phyloP scores from a whole-genome alignment of 1,140 invertebrate species.

The Trinorchestia longiramus region DNA sequence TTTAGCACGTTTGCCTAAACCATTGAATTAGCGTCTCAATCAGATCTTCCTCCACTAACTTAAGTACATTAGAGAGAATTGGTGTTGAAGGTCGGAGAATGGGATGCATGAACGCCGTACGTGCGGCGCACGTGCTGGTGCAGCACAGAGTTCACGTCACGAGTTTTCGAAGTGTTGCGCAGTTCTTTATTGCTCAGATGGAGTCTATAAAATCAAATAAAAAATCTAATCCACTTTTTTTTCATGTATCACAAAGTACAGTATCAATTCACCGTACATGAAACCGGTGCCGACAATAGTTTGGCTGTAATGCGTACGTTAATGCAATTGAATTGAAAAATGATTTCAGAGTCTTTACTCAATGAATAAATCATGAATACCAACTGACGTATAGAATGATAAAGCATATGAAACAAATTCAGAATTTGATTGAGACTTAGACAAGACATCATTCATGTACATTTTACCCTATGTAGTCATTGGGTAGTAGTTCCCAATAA shows the following conservation, averaged over 20 bases:
- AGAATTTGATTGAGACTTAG: background rate
- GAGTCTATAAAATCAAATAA: background rate
- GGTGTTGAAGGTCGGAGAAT: background rate
- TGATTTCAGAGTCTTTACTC: background rate
- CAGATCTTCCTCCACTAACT: background rate
- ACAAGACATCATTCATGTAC: background rate
- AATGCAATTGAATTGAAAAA: background rate
- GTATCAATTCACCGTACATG: no score
- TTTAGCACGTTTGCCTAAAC: background rate
- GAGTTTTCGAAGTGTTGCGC: background rate
- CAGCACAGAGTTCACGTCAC: background rate
- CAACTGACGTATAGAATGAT: background rate
- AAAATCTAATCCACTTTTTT: no score
- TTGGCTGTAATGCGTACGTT: background rate
- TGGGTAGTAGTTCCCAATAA: no score
- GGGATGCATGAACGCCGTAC: background rate
- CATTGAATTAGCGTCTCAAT: background rate
- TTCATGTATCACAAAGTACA: no score
- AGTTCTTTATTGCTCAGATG: background rate
- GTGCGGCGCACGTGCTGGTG: background rate
- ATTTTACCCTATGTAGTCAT: background rate
- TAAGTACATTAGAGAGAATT: background rate
- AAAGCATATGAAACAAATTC: background rate
- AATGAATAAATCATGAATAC: background rate
- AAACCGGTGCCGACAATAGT: background rate